Evolutionary conservation across 2,113 vertebrate species (phyloP).

Genomic region (Anhinga anhinga): DNA sequence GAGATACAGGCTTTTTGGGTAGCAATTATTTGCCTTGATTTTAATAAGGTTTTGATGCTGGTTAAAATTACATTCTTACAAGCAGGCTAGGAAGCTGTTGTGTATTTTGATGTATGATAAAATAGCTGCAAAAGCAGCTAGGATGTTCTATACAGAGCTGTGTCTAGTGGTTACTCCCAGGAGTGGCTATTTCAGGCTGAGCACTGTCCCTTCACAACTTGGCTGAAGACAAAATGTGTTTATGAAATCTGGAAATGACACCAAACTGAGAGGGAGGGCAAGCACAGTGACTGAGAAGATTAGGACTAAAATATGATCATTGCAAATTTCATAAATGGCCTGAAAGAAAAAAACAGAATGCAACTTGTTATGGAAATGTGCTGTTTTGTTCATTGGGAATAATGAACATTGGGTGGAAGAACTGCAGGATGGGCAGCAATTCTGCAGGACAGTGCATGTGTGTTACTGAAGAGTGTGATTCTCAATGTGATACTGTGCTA

Average conservation of each 20-base stretch:
- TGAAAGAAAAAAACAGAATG: background rate
- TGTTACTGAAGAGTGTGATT: background rate
- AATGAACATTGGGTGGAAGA: background rate
- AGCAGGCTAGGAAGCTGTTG: background rate
- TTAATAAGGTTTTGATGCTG: background rate
- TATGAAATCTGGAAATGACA: background rate
- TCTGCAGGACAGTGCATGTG: accelerated
- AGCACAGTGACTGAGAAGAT: background rate
- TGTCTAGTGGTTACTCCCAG: background rate
- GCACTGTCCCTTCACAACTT: background rate
- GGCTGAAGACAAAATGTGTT: background rate
- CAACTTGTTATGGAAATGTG: background rate
- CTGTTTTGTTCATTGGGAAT: background rate
- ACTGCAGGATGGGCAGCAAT: background rate
- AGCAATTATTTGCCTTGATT: background rate
- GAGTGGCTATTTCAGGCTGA: background rate
- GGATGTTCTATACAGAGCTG: background rate
- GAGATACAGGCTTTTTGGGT: background rate
- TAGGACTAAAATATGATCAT: background rate
- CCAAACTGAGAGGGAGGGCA: background rate
- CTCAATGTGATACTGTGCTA: background rate
- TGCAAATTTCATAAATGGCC: background rate
- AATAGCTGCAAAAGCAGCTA: background rate
- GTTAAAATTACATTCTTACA: background rate
- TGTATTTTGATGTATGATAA: background rate